These are phyloP conservation scores for Eolophus roseicapilla DNA, from an alignment of 2,113 vertebrate genomes.

Conservation along the genomic window DNA sequence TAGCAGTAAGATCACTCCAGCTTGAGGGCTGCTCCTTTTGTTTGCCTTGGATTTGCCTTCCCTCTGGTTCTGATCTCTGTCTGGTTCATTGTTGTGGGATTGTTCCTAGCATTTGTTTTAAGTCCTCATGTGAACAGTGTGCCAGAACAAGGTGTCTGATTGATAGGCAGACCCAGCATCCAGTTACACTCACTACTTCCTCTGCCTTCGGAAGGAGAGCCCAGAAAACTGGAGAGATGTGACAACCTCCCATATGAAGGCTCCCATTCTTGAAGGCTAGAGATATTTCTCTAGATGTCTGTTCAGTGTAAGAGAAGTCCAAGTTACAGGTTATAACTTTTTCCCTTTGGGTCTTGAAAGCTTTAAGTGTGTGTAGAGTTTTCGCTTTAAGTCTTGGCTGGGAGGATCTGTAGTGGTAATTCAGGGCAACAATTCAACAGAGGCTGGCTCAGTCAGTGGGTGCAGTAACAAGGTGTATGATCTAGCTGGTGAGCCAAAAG, in stretches of 20 bases:
- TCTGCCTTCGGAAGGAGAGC: neutral
- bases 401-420: neutral
- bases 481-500: neutral
- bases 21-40: accelerated
- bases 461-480: neutral
- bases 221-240: neutral
- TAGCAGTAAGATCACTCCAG: neutral
- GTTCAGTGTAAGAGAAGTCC: neutral
- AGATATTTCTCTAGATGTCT: neutral
- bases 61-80: neutral
- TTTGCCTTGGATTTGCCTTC: neutral
- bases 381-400: neutral
- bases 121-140: neutral
- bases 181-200: neutral
- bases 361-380: neutral
- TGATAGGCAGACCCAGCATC: neutral
- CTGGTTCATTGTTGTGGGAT: neutral
- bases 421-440: neutral
- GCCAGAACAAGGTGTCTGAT: neutral
- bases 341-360: neutral
- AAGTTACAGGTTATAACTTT: neutral
- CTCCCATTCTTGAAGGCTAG: neutral
- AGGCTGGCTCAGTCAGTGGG: neutral
- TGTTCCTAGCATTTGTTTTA: neutral
- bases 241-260: neutral